Evolutionary conservation across 2,797 vertebrate genomes (phyloP), one percentile per base, ranked within the genome.

Genomic region (Gadopsis bispinosus): DNA sequence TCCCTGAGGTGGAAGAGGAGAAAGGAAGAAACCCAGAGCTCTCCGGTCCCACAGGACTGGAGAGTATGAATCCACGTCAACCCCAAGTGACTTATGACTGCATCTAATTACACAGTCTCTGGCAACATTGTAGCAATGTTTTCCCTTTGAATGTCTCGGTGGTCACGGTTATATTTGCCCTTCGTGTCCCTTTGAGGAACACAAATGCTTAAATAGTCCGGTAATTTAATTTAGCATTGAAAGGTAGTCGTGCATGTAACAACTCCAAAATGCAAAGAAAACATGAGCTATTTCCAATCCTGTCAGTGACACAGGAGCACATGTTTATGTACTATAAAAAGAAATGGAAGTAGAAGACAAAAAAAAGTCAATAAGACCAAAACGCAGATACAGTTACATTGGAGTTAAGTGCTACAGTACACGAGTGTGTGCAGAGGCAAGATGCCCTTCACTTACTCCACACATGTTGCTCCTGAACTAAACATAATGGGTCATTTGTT

Each of bases 91-190:
- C 71, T 88, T 89, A 87, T 16, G 80, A 77, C 79, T 79, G 19
- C 47, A 37, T 48, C 80, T 88, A 82, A 91, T 91, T 87, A 87
- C 84, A 87, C 73, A 16, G 64, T 54, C 29, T 56, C 77, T 54
- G 16, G 75, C 82, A 80, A 66, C 77, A 79, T 43, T 13, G 70
- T 80, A 51, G 74, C 45, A 5, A 61, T 74, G 73, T 77, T 79
- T 81, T 56, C 50, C 33, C 81, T 90, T 87, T 89, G 69, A 88
- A 88, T 80, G 87, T 83, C 82, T 72, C 11, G 0, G 76, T 50
- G 83, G 87, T 83, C 72, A 69, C 58, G 43, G 68, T 82, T 87
- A 85, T 85, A 88, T 81, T 84, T 73, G 77, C 77, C 73, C 47
- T 73, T 69, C 35, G 10, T 75, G 73, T 65, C 50, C 69, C 79